Conservation (phyloP, 2,797 vertebrate genomes). For the Sebastiscus tertius region DNA sequence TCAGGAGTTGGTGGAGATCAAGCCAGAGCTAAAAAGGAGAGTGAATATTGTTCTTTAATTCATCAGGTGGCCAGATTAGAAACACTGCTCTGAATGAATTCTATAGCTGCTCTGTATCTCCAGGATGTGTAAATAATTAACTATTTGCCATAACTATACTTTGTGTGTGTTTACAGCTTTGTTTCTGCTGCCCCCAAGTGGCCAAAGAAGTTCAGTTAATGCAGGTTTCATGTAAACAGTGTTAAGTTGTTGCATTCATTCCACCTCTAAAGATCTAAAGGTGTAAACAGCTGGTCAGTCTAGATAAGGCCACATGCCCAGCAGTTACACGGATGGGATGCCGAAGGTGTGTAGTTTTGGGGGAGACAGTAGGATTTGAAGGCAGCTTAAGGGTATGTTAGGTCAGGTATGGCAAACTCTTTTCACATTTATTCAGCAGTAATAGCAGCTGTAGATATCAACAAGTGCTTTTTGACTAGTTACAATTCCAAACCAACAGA, state of each 20-base stretch:
- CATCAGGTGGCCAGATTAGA: not conserved
- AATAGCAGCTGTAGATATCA: no score
- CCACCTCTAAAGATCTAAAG: not conserved
- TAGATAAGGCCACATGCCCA: not conserved
- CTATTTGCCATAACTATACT: not conserved
- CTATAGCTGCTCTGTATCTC: not conserved
- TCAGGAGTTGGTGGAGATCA: no score
- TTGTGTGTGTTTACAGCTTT: not conserved
- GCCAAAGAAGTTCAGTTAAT: not conserved
- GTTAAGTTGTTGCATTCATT: not conserved
- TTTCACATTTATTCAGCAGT: no score
- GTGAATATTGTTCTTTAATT: not conserved
- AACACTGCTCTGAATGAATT: not conserved
- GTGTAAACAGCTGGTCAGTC: not conserved
- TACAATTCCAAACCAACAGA: no score
- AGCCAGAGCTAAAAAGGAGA: not conserved
- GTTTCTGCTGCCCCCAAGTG: not conserved
- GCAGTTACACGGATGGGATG: not conserved
- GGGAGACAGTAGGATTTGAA: not conserved
- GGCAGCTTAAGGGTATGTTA: no score
- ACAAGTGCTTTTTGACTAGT: no score
- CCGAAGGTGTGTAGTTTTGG: not conserved
- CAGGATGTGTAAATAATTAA: not conserved
- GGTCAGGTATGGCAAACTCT: no score
- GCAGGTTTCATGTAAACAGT: not conserved